Evolutionary conservation across 1,140 invertebrate genomes (phyloP).

Genomic region (Ladona fulva): DNA sequence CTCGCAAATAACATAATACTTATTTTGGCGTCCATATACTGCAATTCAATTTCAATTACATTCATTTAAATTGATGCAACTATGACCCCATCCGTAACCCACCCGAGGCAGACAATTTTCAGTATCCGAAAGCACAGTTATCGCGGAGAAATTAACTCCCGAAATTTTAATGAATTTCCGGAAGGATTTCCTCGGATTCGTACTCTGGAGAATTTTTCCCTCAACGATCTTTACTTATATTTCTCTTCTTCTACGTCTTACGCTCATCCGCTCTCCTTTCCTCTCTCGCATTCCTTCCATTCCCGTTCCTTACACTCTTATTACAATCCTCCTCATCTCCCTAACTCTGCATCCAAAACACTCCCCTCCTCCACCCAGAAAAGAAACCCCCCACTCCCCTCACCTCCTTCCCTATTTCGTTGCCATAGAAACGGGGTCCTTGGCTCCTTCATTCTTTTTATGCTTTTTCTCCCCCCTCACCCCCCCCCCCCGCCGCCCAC

Average conservation of each 20-base stretch:
- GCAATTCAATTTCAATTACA: no score
- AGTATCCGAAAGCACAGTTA: no score
- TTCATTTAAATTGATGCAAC: no score
- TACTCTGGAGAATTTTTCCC: no score
- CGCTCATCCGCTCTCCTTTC: neutral
- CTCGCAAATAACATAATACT: no score
- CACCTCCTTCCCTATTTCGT: neutral
- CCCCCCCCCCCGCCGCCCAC: neutral
- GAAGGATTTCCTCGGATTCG: no score
- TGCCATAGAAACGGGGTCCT: neutral
- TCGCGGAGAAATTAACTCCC: no score
- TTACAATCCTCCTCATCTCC: slow-evolving; percentile 11
- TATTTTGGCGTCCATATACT: no score
- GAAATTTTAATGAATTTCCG: no score
- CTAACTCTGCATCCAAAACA: slow-evolving; percentile 12
- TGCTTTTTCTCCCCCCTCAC: neutral
- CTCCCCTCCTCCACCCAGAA: neutral
- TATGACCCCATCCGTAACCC: no score
- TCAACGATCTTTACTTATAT: neutral
- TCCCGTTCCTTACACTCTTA: slow-evolving; percentile 9
- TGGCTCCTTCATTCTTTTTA: slow-evolving; percentile 6
- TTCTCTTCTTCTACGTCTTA: neutral
- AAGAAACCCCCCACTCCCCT: neutral
- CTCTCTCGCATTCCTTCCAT: neutral
- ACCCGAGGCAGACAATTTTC: no score